These are phyloP conservation scores for Nebria brevicollis DNA, from an alignment of 2,888 invertebrate genomes.

Conservation along the genomic window DNA sequence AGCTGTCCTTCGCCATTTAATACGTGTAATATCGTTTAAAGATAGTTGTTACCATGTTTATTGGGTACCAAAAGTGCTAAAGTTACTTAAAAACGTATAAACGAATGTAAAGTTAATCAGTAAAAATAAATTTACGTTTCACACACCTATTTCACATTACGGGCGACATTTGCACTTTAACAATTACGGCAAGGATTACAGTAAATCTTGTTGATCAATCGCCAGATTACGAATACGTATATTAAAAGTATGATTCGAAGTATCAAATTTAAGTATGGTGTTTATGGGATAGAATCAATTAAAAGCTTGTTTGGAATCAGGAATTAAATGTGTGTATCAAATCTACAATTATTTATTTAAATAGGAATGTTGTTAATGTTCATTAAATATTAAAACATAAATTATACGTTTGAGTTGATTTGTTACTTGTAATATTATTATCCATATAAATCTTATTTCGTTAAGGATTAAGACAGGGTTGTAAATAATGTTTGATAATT, in stretches of 20 bases:
- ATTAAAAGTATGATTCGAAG: no score
- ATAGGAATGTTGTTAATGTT: not conserved
- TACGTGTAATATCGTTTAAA: constrained; percentile 4
- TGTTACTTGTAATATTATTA: not conserved
- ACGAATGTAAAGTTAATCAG: constrained; percentile 10
- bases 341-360: no score
- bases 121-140: constrained; percentile 13
- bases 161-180: not conserved
- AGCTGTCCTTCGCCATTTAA: not conserved
- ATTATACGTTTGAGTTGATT: not conserved
- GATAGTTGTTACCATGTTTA: constrained; percentile 14
- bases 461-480: not conserved
- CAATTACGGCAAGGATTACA: not conserved
- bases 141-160: constrained; percentile 12
- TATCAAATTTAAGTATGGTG: no score
- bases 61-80: constrained; percentile 4
- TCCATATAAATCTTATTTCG: not conserved
- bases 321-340: no score
- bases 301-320: no score
- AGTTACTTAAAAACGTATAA: constrained; percentile 5
- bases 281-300: no score
- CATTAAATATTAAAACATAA: not conserved
- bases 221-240: not conserved
- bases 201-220: not conserved
- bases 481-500: not conserved